Evolutionary conservation across 2,113 vertebrate species (phyloP), one percentile per base, ranked within the genome.

Genomic region (Shinisaurus crocodilurus): DNA sequence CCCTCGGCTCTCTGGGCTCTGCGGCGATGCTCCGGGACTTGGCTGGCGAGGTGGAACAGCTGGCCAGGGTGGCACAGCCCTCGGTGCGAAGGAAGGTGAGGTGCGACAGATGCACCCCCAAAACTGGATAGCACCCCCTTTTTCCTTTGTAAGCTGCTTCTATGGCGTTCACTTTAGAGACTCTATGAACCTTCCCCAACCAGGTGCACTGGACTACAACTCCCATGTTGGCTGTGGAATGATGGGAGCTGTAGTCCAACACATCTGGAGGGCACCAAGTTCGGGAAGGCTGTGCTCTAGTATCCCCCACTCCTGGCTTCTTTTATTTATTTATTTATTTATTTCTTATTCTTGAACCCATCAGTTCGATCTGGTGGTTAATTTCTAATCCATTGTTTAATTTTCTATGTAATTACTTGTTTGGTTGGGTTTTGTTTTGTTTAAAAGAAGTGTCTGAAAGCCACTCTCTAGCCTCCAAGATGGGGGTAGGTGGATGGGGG

Each of bases 11-110:
- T 79, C 97, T 98, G 97, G 98, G 98, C 23, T 99, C 98, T 4
- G 96, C 98, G 16, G 98, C 98, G 95, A 99, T 99, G 98, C 98
- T 98, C 94, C 97, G 98, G 77, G 98, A 99, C 95, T 96, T 99
- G 94, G 98, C 98, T 1, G 94, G 96, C 0, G 98, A 99, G 96
- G 98, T 99, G 27, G 98, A 98, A 63, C 97, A 97, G 79, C 97
- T 99, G 89, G 98, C 98, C n/a, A 96, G 96, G 90, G 95, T 95
- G 40, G 97, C 98, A n/a, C 98, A 97, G 91, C 97, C 97, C 90
- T 98, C 98, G 82, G 97, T 99, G 63, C 95, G 94, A 81, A 98
- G 98, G 95, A 99, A 99, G 95, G 96, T 96, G 93, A 95, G 88
- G 27, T 0, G n/a, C 83, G 91, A 9, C 1, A 1, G 13, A 13